Percentiles rank a stretch among this genome's conserved stretches.
Evolutionary conservation across 2,797 vertebrate genomes (phyloP).

Genomic region (Tauraco hartlaubi): DNA sequence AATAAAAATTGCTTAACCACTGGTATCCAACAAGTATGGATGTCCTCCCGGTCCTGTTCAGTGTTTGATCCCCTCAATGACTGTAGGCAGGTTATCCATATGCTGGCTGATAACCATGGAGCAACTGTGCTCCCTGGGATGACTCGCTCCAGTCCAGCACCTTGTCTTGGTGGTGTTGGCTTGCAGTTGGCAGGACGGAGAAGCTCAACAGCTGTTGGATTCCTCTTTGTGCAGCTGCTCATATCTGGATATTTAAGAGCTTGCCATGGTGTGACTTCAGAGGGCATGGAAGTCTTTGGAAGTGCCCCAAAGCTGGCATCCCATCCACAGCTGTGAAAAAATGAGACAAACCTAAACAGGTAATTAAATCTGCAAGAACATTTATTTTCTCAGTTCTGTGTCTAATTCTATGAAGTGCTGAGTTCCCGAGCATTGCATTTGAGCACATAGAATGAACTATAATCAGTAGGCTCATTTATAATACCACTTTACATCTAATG

Average conservation of each 20-base stretch:
- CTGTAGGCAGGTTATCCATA: background rate
- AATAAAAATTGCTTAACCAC: background rate
- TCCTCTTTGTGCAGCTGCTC: slow-evolving; percentile 48
- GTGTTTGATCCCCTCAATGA: background rate
- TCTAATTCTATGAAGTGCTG: background rate
- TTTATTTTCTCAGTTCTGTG: background rate
- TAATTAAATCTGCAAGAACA: background rate
- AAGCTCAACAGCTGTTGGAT: slow-evolving; percentile 52
- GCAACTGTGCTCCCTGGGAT: background rate
- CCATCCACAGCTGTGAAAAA: background rate
- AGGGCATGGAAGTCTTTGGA: background rate
- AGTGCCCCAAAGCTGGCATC: background rate
- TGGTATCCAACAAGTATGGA: accelerated
- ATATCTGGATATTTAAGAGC: background rate
- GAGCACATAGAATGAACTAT: background rate
- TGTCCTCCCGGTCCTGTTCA: background rate
- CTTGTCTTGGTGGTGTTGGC: background rate
- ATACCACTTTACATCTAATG: background rate
- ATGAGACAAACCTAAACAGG: background rate
- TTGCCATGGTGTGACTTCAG: background rate
- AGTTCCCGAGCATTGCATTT: background rate
- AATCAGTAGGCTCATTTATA: background rate
- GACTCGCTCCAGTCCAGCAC: background rate
- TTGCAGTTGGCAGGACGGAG: slow-evolving; percentile 13
- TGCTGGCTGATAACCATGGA: accelerated